phyloP scores from a whole-genome alignment of 2,797 vertebrate genomes.

The Anguilla anguilla region DNA sequence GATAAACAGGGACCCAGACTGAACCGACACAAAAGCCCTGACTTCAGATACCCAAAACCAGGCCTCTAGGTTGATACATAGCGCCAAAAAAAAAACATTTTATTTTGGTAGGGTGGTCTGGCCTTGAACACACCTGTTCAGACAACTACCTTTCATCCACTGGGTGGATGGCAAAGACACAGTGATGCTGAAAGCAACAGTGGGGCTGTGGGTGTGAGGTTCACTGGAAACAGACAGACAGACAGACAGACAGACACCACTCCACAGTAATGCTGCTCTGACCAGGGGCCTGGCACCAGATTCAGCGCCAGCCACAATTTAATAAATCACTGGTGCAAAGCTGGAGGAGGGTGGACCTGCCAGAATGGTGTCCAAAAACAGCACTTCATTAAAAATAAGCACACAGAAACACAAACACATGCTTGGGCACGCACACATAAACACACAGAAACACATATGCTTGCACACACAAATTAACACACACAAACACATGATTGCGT shows the following conservation, averaged over 20 bases:
- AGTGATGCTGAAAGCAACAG: background rate
- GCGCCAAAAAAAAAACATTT: background rate
- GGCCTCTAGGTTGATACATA: background rate
- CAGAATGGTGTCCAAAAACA: too few species aligned
- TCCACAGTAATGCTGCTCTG: background rate
- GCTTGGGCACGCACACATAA: background rate
- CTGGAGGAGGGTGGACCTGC: too few species aligned
- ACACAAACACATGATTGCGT: too few species aligned
- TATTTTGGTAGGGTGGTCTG: background rate
- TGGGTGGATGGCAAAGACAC: background rate
- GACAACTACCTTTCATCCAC: background rate
- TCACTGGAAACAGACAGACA: background rate
- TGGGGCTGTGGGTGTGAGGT: background rate
- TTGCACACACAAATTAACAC: too few species aligned
- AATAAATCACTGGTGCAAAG: too few species aligned
- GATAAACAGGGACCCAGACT: background rate
- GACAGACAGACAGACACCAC: background rate
- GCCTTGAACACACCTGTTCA: background rate
- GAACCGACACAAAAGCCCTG: background rate
- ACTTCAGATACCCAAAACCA: background rate
- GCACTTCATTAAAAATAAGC: background rate
- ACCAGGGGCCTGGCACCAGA: too few species aligned
- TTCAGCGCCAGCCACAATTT: too few species aligned
- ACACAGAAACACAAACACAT: conserved; percentile 21
- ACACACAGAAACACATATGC: background rate